Base-by-base conservation (phyloP, 1,140 invertebrate genomes). In the Oedothorax gibbosus region DNA sequence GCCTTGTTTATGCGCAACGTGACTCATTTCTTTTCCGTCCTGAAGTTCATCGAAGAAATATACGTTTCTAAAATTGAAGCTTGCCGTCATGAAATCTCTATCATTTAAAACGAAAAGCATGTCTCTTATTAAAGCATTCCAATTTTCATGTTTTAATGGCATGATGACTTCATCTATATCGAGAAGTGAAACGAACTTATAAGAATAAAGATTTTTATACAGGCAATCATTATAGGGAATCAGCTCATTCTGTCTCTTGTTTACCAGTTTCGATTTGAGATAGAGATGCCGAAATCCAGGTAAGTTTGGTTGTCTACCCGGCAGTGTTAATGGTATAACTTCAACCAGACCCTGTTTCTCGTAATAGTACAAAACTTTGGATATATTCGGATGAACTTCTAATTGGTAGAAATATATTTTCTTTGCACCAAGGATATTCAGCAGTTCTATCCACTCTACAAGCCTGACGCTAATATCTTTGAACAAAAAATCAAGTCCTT, bases 141-240 rank as follows among this genome's bases (percentile, higher is more conserved):
- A 99, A 0, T 90, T 93, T 0, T 90, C 88, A 73, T 94, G 93
- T 86, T 94, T 92, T 35, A 97, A 91, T 4, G 97, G 97, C 94
- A 98, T 96, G 86, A 98, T 98, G 57, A 98, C 94, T 90, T 99
- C 97, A 89, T 98, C 97, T 65, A 96, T 96, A 88, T 98, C 97
- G 20, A 98, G 90, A 18, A 99, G 90, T 0, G 95, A 95, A 53
- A 98, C 94, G 90, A 97, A 98, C 75, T 96, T 93, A 89, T 98
- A 98, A 68, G 93, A 92, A 89, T 97, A 97, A 90, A 97, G 93
- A 89, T 97, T 95, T 87, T 96, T 95, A 90, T 99, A 98, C 9
- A 99, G 91, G 88, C 97, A 99, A 89, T 99, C 97, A 90, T 99
- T 99, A 91, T 98, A 98, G 0, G 97, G 97, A 87, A 98, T 97